phyloP scores from a whole-genome alignment of 1,140 invertebrate genomes.

The Drosophila bifasciata region DNA sequence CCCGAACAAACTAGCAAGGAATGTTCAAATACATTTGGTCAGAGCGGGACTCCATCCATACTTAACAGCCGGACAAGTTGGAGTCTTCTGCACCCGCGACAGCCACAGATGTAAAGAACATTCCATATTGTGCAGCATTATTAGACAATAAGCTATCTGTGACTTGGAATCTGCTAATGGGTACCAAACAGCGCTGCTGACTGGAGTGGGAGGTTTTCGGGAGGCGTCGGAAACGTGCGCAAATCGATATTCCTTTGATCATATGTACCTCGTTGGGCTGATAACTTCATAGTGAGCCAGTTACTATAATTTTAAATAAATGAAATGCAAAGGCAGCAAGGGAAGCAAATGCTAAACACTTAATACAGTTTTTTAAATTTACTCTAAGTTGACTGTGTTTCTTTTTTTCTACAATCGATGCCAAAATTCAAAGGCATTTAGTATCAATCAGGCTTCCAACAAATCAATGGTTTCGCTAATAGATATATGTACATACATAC shows the following conservation, averaged over 20 bases:
- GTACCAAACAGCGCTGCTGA: slow-evolving; percentile 34
- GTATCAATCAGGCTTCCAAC: too few relatives aligned
- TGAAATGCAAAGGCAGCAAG: not conserved
- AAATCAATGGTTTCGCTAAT: too few relatives aligned
- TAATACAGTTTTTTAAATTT: too few relatives aligned
- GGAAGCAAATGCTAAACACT: slow-evolving; percentile 20
- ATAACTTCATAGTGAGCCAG: not conserved
- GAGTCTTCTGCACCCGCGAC: slow-evolving; percentile 39
- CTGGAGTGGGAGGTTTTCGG: slow-evolving; percentile 43
- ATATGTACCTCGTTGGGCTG: not conserved
- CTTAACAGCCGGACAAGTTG: slow-evolving; percentile 35
- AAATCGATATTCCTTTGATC: slow-evolving; percentile 2
- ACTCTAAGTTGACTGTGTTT: too few relatives aligned
- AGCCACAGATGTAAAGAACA: not conserved
- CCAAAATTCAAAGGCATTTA: too few relatives aligned
- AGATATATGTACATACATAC: too few relatives aligned
- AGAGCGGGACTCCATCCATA: too few relatives aligned
- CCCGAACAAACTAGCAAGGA: too few relatives aligned
- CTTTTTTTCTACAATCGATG: too few relatives aligned
- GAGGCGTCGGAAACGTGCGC: slow-evolving; percentile 42
- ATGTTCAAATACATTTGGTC: too few relatives aligned
- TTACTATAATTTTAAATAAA: not conserved
- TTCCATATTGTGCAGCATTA: slow-evolving; percentile 27
- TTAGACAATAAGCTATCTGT: slow-evolving; percentile 30
- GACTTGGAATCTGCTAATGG: slow-evolving; percentile 54